Conservation (phyloP, 2,113 vertebrate genomes). For the Aegithalos caudatus region DNA sequence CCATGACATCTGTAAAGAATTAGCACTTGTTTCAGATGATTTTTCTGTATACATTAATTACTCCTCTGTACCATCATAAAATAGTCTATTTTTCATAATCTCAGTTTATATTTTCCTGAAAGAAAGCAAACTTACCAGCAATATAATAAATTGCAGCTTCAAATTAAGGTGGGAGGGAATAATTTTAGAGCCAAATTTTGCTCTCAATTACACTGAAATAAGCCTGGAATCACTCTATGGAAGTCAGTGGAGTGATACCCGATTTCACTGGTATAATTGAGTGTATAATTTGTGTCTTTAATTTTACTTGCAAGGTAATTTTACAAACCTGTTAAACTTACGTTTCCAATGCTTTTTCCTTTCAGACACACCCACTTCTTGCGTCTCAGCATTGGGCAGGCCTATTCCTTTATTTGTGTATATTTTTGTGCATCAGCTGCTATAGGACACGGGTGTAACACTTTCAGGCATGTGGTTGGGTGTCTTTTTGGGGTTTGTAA, state of each 20-base stretch:
- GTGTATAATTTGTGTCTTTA: conserved; percentile 14
- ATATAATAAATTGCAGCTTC: not conserved
- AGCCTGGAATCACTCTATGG: not conserved
- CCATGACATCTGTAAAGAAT: not conserved
- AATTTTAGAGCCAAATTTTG: conserved; percentile 8
- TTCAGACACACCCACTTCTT: conserved; percentile 50
- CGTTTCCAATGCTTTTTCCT: conserved; percentile 56
- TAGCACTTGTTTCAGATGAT: not conserved
- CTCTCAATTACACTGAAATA: not conserved
- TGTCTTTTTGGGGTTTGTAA: conserved; percentile 14
- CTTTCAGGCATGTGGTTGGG: conserved; percentile 50
- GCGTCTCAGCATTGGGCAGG: conserved; percentile 44
- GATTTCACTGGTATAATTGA: not conserved
- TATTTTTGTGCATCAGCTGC: conserved; percentile 49
- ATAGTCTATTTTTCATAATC: not conserved
- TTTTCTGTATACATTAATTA: not conserved
- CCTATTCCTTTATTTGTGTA: conserved; percentile 53
- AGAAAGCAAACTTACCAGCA: not conserved
- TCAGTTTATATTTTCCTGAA: not conserved
- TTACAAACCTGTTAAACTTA: conserved; percentile 26
- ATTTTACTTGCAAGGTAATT: conserved; percentile 22
- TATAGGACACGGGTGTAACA: conserved; percentile 41
- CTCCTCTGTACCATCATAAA: not conserved
- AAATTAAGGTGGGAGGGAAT: not conserved
- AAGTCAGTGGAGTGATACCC: not conserved